phyloP scores from a whole-genome alignment of 1,140 invertebrate genomes.

The Varroa destructor region DNA sequence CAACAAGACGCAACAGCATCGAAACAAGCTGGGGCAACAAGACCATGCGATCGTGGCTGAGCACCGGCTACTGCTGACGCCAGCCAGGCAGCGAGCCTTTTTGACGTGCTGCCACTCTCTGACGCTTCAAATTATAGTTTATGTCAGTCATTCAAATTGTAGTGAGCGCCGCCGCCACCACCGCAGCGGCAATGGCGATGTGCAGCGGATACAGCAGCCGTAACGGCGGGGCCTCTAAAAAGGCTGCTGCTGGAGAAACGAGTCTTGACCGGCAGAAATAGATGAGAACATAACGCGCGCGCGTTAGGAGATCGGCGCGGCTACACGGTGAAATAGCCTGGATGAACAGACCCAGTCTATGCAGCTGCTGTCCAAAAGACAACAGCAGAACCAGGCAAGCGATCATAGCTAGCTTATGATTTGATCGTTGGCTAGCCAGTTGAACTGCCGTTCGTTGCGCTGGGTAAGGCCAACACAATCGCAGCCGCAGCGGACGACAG shows the following conservation, averaged over 20 bases:
- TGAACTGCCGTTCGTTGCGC: neutral
- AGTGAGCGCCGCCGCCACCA: too few species aligned
- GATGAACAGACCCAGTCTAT: too few species aligned
- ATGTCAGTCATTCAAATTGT: slow-evolving; percentile 21
- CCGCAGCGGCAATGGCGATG: too few species aligned
- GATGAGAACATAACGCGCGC: slow-evolving; percentile 13
- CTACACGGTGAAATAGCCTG: too few species aligned
- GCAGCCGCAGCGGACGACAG: neutral
- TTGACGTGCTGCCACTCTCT: slow-evolving; percentile 26
- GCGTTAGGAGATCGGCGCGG: too few species aligned
- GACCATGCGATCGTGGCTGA: too few species aligned
- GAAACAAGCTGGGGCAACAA: too few species aligned
- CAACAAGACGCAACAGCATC: too few species aligned
- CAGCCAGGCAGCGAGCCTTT: neutral
- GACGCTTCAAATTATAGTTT: slow-evolving; percentile 25
- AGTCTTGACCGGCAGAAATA: neutral
- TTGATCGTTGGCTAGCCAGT: neutral
- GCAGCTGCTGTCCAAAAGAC: too few species aligned
- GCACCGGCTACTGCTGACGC: neutral
- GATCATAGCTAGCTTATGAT: neutral
- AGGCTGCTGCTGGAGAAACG: too few species aligned
- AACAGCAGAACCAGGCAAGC: neutral
- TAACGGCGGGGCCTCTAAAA: too few species aligned
- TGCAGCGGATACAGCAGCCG: too few species aligned
- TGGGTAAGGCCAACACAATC: neutral